Base-by-base conservation (phyloP, 2,888 invertebrate genomes). In the Eupithecia tripunctaria region DNA sequence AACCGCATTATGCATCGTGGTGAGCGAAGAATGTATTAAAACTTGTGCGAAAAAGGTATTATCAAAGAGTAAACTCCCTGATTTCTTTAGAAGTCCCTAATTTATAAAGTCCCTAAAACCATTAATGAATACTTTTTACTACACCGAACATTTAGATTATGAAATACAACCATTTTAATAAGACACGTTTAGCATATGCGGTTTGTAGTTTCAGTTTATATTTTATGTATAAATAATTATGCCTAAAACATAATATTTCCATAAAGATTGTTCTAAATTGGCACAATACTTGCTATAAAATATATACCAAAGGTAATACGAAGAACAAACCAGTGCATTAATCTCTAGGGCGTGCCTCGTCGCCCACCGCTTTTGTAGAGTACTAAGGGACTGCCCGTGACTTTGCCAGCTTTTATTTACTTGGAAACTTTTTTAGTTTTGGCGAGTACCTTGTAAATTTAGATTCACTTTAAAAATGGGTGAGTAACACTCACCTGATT, bases 291-390 rank as follows among this genome's bases (percentile, higher is more conserved):
- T 51, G 8, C 51, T 8, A 51, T 51, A 21, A 47, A 21, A 51
- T 51, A 21, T 8, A 21, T 3, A 51, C n/a, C 21, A 51, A 51
- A 51, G 51, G 51, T 21, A 56, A 12, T 56, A 56, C 25, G 25
- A 56, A 14, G 56, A 56, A 56, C 12, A 25, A 56, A 56, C 56
- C 56, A 56, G 51, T 10, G 12, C 51, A 51, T 51, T 51, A 12
- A 51, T 51, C 51, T 51, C 21, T 21, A 21, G 56, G 56, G 56
- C 56, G 56, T 56, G 56, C 56, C 56, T 56, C 56, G 56, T 14
- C 56, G 56, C 56, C 25, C 56, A 56, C 56, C 3, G 56, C 56
- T 56, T 51, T 51, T 56, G 25, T 56, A 56, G 14, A 56, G 56
- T 56, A 25, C 25, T 25, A 51, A 5, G 12, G 12, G 8, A 51